phyloP scores from a whole-genome alignment of 2,888 invertebrate species.

The Nycteola revayana region DNA sequence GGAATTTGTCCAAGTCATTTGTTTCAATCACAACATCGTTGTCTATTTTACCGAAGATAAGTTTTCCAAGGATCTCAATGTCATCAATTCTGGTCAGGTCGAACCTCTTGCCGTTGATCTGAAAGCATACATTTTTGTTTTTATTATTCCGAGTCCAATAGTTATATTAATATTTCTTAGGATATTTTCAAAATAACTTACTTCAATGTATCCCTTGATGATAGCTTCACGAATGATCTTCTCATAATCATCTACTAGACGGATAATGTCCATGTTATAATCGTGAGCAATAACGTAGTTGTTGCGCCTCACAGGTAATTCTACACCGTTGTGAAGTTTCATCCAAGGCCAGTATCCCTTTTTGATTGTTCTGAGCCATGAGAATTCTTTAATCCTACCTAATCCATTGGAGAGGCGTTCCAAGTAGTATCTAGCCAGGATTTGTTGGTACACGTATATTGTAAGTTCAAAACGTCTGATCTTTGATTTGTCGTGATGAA shows the following conservation, averaged over 20 bases:
- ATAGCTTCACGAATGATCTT: constrained; percentile 81
- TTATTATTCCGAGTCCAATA: no score
- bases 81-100: constrained; percentile 72
- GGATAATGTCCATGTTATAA: constrained; percentile 47
- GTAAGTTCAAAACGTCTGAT: constrained; percentile 78
- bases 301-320: constrained; percentile 75
- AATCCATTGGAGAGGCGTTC: constrained; percentile 78
- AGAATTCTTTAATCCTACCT: constrained; percentile 66
- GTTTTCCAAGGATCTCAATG: constrained; percentile 76
- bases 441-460: constrained; percentile 84
- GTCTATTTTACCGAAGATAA: constrained; percentile 71
- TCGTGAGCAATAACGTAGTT: constrained; percentile 58
- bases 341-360: constrained; percentile 83
- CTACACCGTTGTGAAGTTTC: constrained; percentile 77
- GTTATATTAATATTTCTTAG: no score
- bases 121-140: constrained; percentile 12
- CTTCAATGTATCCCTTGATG: constrained; percentile 76
- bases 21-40: constrained; percentile 37
- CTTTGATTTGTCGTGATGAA: constrained; percentile 56
- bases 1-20: constrained; percentile 52
- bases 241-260: constrained; percentile 66
- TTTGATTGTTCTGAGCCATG: constrained; percentile 65
- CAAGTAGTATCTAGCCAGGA: constrained; percentile 83
- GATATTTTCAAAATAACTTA: no score
- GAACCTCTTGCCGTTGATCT: constrained; percentile 61